Evolutionary conservation across 2,888 invertebrate genomes (phyloP).

Genomic region (Alentia gelatinosa): DNA sequence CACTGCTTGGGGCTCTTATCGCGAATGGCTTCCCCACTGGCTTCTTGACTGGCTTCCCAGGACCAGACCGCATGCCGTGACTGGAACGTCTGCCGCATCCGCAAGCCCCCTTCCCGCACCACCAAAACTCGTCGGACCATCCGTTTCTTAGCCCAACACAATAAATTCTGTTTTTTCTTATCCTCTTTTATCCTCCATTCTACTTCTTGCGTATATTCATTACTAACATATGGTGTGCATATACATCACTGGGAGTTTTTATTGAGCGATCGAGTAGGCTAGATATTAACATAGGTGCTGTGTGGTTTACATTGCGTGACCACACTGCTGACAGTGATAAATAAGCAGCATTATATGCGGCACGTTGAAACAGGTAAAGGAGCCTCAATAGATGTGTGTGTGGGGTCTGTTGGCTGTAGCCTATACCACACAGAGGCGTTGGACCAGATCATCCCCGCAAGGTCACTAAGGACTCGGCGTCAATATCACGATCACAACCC

Average conservation of each 20-base stretch:
- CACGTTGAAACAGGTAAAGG: not conserved
- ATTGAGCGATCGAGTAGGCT: too few relatives aligned
- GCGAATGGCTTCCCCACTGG: not conserved
- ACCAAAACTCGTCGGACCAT: too few relatives aligned
- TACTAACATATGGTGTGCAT: too few relatives aligned
- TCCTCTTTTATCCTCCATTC: too few relatives aligned
- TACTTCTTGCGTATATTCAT: too few relatives aligned
- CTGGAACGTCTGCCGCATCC: not conserved
- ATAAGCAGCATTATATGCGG: not conserved
- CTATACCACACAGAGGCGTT: not conserved
- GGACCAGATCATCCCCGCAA: not conserved
- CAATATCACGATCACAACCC: not conserved
- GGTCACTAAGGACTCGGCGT: not conserved
- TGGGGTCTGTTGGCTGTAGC: not conserved
- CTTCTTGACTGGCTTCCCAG: not conserved
- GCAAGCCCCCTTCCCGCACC: not conserved
- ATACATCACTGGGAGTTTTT: too few relatives aligned
- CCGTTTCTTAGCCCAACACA: too few relatives aligned
- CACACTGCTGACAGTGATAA: not conserved
- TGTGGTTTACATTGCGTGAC: not conserved
- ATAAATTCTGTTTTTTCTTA: too few relatives aligned
- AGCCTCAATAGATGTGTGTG: not conserved
- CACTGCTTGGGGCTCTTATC: not conserved
- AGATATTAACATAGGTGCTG: too few relatives aligned
- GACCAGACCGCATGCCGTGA: not conserved